Conservation (phyloP, 2,797 vertebrate species). For the Sarcoramphus papa region DNA sequence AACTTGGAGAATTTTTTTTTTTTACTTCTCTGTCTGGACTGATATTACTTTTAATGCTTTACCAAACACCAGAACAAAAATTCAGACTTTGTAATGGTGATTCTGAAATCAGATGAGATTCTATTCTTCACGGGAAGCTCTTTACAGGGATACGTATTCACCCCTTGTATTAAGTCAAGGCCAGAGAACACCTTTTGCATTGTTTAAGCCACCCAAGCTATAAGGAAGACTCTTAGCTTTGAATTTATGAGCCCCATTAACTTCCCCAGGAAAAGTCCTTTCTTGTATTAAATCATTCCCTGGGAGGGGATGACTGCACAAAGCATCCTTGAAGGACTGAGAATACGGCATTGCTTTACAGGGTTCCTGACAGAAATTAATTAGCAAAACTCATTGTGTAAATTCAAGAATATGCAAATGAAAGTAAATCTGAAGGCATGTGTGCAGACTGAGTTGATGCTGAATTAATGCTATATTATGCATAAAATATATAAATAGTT, state of each 20-base stretch:
- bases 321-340: slow-evolving; percentile 1
- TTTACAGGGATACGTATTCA: not conserved
- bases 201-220: not conserved
- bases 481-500: slow-evolving; percentile 20
- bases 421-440: not conserved
- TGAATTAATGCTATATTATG: not conserved
- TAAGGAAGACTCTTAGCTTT: not conserved
- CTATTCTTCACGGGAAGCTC: not conserved
- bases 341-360: not conserved
- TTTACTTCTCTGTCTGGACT: not conserved
- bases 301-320: not conserved
- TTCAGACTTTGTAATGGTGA: not conserved
- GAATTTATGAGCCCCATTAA: slow-evolving; percentile 40
- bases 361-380: slow-evolving; percentile 37
- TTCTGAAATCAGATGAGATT: not conserved
- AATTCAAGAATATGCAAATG: slow-evolving; percentile 53
- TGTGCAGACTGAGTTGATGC: not conserved
- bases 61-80: not conserved
- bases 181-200: not conserved
- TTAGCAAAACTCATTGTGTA: slow-evolving; percentile 17
- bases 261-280: not conserved
- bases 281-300: slow-evolving; percentile 35
- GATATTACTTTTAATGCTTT: not conserved
- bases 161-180: not conserved
- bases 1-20: not conserved